Conservation (phyloP, 2,888 invertebrate genomes). For the Chalcosyrphus nemorum region DNA sequence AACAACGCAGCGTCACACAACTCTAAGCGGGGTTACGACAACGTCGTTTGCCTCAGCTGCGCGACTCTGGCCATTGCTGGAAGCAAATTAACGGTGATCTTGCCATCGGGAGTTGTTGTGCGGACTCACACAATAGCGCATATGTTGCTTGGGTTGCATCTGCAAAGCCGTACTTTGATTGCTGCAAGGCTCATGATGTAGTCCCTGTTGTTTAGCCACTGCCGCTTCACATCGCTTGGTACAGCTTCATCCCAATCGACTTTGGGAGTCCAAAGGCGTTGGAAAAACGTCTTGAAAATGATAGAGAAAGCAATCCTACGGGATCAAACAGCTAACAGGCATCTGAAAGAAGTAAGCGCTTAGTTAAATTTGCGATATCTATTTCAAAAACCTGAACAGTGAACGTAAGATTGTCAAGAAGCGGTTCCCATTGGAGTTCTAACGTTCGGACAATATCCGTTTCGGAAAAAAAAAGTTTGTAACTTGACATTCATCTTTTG, state of each 20-base stretch:
- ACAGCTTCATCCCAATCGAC: too few relatives aligned
- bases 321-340: neutral
- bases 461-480: too few relatives aligned
- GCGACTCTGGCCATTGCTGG: constrained; percentile 37
- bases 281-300: too few relatives aligned
- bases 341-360: too few relatives aligned
- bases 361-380: too few relatives aligned
- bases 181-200: too few relatives aligned
- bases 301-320: neutral
- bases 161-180: neutral
- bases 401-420: neutral
- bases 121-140: neutral
- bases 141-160: constrained; percentile 41
- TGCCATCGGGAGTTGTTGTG: constrained; percentile 18
- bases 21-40: constrained; percentile 23
- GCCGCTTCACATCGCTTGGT: too few relatives aligned
- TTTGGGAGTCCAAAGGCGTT: too few relatives aligned
- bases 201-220: too few relatives aligned
- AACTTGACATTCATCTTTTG: neutral
- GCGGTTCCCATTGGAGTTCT: neutral
- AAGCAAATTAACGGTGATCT: neutral
- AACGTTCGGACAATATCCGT: neutral
- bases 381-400: neutral
- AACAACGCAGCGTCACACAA: neutral
- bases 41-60: neutral